Conservation (phyloP, 2,888 invertebrate genomes). For the Thumatha senex region DNA sequence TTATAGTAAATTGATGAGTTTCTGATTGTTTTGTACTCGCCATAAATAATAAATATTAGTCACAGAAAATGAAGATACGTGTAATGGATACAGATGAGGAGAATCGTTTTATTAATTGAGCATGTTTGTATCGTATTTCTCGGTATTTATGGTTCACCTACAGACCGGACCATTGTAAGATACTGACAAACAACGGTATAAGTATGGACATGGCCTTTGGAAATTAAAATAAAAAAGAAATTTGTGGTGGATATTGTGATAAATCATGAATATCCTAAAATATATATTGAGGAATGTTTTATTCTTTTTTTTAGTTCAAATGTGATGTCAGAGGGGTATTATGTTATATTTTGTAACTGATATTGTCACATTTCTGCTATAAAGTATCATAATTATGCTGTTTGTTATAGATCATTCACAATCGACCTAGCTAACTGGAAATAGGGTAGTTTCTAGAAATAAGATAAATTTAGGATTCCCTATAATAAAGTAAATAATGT, state of each 20-base stretch:
- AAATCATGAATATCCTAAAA: not conserved
- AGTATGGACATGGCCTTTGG: constrained; percentile 44
- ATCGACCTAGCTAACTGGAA: too few relatives aligned
- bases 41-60: not conserved
- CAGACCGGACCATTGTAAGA: constrained; percentile 33
- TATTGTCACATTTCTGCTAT: too few relatives aligned
- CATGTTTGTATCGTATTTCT: constrained; percentile 56
- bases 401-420: too few relatives aligned
- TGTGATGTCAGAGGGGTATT: too few relatives aligned
- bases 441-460: too few relatives aligned
- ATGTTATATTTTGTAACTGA: too few relatives aligned
- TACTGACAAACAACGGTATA: constrained; percentile 30
- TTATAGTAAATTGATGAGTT: not conserved
- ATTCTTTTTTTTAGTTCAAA: too few relatives aligned
- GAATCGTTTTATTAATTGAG: constrained; percentile 54
- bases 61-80: constrained; percentile 37
- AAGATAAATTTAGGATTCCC: too few relatives aligned
- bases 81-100: constrained; percentile 21
- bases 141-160: constrained; percentile 51
- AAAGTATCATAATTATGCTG: too few relatives aligned
- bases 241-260: not conserved
- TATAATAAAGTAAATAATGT: too few relatives aligned
- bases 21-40: not conserved
- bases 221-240: not conserved
- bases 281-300: not conserved